Conservation (phyloP, 2,888 invertebrate genomes). For the Aphrophora alni region DNA sequence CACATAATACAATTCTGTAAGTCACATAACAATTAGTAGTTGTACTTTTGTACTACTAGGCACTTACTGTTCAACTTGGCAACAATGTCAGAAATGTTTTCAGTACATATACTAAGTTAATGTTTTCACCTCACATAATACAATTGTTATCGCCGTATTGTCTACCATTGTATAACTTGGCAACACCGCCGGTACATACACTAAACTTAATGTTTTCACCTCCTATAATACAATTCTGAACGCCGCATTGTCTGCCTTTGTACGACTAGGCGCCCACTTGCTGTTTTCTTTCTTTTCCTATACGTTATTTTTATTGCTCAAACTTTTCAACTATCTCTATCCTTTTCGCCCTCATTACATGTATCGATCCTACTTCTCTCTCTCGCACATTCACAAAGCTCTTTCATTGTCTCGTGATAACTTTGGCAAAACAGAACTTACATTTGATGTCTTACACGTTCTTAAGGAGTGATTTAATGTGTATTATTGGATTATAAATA, state of each 20-base stretch:
- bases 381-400: not conserved
- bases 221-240: not conserved
- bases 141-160: not conserved
- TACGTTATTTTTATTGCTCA: not conserved
- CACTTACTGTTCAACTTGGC: too few species aligned
- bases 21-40: too few species aligned
- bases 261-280: not conserved
- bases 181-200: not conserved
- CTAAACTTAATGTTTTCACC: not conserved
- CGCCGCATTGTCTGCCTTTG: not conserved
- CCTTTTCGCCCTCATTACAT: not conserved
- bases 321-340: not conserved
- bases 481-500: too few species aligned
- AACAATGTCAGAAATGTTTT: too few species aligned
- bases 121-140: not conserved
- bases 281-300: conserved; percentile 2
- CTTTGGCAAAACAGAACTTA: too few species aligned
- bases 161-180: not conserved
- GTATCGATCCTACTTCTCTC: not conserved
- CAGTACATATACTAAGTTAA: not conserved
- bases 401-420: too few species aligned
- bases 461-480: too few species aligned
- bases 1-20: too few species aligned
- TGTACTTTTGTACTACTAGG: too few species aligned
- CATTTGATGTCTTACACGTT: too few species aligned